Conservation (phyloP, 2,797 vertebrate genomes). For the Chaetodon trifasciatus region DNA sequence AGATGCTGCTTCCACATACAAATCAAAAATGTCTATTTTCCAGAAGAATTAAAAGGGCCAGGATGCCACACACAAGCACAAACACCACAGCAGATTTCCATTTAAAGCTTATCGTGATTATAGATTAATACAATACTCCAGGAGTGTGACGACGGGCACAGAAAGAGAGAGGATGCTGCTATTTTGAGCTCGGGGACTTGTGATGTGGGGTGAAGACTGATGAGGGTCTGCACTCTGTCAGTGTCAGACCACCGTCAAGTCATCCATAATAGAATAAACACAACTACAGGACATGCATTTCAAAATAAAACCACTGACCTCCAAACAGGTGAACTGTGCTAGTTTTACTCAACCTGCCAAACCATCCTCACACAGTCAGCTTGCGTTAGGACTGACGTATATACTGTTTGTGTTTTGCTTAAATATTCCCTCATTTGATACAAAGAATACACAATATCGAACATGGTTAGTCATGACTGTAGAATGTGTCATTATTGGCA, state of each 20-base stretch:
- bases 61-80: neutral
- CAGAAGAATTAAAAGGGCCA: neutral
- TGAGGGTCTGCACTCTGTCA: conserved; percentile 82
- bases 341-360: too few relatives aligned
- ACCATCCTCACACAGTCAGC: too few relatives aligned
- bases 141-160: conserved; percentile 56
- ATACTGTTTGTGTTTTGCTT: too few relatives aligned
- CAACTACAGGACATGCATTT: conserved; percentile 21
- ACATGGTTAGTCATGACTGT: too few relatives aligned
- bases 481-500: too few relatives aligned
- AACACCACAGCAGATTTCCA: neutral
- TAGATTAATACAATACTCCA: conserved; percentile 44
- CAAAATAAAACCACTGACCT: conserved; percentile 62
- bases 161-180: conserved; percentile 60
- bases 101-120: conserved; percentile 37
- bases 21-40: neutral
- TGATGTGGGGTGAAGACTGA: conserved; percentile 74
- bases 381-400: too few relatives aligned
- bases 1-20: neutral
- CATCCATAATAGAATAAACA: neutral
- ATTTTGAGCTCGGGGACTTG: conserved; percentile 77
- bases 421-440: too few relatives aligned
- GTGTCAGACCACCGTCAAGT: conserved; percentile 64
- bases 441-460: too few relatives aligned
- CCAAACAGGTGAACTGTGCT: too few relatives aligned